Percentiles rank a stretch among this genome's conserved stretches.
Conservation (phyloP, 2,888 invertebrate genomes). For the Adineta ricciae region DNA sequence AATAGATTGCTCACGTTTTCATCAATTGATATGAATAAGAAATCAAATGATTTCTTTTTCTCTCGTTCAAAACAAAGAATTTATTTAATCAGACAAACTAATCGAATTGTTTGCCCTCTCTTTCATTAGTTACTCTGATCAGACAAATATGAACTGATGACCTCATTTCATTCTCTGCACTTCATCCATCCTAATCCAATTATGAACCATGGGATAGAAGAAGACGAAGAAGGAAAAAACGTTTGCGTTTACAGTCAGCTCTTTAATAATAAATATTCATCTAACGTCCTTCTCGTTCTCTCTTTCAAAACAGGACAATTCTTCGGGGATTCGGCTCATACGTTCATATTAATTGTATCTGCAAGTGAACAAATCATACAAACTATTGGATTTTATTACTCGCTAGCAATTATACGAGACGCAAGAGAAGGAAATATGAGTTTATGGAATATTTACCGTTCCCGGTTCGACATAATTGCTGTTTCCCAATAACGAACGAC, state of each 20-base stretch:
- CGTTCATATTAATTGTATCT: neutral
- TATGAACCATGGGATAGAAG: neutral
- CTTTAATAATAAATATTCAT: neutral
- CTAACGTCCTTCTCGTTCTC: neutral
- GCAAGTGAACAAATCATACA: neutral
- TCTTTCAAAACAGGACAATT: neutral
- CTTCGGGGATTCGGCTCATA: neutral
- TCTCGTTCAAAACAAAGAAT: too few species aligned
- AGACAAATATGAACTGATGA: neutral
- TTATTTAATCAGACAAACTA: neutral
- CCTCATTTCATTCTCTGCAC: neutral
- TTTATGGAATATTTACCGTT: neutral
- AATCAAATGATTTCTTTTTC: too few species aligned
- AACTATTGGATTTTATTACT: neutral
- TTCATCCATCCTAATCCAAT: neutral
- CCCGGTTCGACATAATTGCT: constrained; percentile 13
- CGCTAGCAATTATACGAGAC: neutral
- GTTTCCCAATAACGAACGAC: constrained; percentile 2
- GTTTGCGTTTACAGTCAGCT: neutral
- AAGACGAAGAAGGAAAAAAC: neutral
- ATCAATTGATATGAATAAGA: too few species aligned
- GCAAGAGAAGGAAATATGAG: neutral
- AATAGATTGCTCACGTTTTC: neutral
- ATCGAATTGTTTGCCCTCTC: neutral
- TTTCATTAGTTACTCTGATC: neutral